phyloP scores from a whole-genome alignment of 2,113 vertebrate genomes.

The Taxidea taxus region DNA sequence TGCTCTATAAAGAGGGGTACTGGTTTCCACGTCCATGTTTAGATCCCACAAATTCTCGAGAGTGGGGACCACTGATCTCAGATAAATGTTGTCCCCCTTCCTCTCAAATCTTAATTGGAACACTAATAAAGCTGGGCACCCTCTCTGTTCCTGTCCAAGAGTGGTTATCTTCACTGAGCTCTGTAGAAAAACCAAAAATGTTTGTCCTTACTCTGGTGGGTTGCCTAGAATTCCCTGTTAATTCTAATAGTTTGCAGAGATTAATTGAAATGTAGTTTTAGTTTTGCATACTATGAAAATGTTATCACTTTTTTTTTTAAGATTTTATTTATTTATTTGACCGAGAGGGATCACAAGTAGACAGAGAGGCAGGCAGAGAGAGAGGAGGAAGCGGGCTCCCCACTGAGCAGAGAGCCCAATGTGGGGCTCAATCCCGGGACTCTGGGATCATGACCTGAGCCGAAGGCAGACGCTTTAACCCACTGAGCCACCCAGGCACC shows the following conservation, averaged over 20 bases:
- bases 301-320: too few relatives aligned
- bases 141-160: background rate
- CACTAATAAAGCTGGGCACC: background rate
- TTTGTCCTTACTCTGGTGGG: background rate
- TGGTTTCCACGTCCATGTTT: background rate
- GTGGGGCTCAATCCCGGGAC: too few relatives aligned
- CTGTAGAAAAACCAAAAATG: background rate
- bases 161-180: background rate
- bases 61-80: background rate
- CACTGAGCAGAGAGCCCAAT: too few relatives aligned
- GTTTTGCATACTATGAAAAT: background rate
- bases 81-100: background rate
- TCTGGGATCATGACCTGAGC: too few relatives aligned
- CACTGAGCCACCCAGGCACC: too few relatives aligned
- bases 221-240: background rate
- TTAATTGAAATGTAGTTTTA: background rate
- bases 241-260: background rate
- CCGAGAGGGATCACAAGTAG: too few relatives aligned
- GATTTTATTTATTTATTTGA: too few relatives aligned
- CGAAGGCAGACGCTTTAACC: too few relatives aligned
- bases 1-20: background rate
- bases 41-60: background rate
- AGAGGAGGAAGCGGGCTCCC: too few relatives aligned
- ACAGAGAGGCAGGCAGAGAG: too few relatives aligned
- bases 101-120: background rate